A percentile compares a stretch with the other conserved stretches of the same genome.
Evolutionary conservation across 30 jellyfish, hydroid and myxozoan genomes (phyloP).

Genomic region (Sanderia malayensis): DNA sequence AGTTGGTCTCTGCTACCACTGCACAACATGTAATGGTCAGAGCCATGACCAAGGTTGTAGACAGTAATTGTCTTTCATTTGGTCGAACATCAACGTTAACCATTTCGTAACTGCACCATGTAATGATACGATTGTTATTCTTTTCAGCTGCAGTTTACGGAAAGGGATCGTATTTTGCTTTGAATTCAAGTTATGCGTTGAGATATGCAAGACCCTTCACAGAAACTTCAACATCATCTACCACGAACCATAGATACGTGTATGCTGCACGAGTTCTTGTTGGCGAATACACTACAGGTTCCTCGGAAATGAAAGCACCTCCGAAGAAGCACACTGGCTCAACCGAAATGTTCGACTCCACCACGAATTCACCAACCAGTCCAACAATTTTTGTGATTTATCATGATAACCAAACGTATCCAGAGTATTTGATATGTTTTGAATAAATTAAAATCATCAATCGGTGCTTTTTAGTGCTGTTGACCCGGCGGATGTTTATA

Average conservation of each 20-base stretch:
- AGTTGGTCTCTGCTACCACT: too few species aligned
- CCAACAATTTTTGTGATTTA: constrained; percentile 47
- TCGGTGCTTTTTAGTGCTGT: too few species aligned
- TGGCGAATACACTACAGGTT: constrained; percentile 38
- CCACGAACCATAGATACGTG: constrained; percentile 2
- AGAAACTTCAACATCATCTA: background rate
- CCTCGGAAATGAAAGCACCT: constrained; percentile 23
- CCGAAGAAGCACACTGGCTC: constrained; percentile 16
- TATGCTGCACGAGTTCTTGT: constrained; percentile 37
- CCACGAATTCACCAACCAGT: background rate
- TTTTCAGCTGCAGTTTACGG: constrained; percentile 51
- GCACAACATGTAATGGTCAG: too few species aligned
- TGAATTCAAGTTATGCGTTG: constrained; percentile 18
- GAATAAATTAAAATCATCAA: too few species aligned
- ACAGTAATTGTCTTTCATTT: too few species aligned
- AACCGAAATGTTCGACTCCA: constrained; percentile 33
- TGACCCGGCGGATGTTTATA: too few species aligned
- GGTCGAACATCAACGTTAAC: too few species aligned
- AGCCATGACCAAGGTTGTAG: too few species aligned
- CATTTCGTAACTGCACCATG: too few species aligned
- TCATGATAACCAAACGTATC: constrained; percentile 50
- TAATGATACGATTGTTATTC: too few species aligned
- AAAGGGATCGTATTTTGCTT: constrained; percentile 39
- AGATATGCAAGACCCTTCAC: too few species aligned
- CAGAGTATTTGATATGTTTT: constrained; percentile 26